Conservation (phyloP, 2,113 vertebrate genomes). For the Ondatra zibethicus region DNA sequence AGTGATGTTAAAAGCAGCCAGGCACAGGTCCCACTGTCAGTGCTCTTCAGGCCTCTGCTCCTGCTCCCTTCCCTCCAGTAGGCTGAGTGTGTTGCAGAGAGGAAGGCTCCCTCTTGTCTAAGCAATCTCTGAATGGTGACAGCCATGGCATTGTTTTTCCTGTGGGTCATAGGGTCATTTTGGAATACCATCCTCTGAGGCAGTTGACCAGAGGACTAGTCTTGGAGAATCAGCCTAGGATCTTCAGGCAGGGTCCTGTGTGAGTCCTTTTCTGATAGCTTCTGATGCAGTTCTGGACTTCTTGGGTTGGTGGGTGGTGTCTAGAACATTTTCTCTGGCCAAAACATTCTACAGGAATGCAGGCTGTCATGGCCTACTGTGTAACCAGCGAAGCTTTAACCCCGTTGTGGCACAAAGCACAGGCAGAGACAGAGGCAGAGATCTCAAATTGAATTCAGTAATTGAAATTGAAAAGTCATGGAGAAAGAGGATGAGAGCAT, state of each 20-base stretch:
- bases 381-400: neutral
- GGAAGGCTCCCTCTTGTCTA: neutral
- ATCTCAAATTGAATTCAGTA: constrained; percentile 48
- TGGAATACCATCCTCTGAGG: neutral
- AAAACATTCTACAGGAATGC: neutral
- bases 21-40: rapidly evolving
- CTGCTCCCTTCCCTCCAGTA: neutral
- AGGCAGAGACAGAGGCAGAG: neutral
- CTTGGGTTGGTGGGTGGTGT: neutral
- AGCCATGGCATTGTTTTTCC: neutral
- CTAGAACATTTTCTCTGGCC: neutral
- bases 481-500: constrained; percentile 11
- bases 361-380: neutral
- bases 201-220: neutral
- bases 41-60: neutral
- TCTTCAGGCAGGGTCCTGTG: rapidly evolving
- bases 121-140: neutral
- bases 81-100: neutral
- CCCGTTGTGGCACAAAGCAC: neutral
- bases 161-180: neutral
- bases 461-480: constrained; percentile 56
- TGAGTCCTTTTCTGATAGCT: neutral
- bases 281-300: neutral
- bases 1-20: neutral
- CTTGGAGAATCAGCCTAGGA: neutral